These are phyloP conservation scores for Saccopteryx leptura DNA, from an alignment of 2,113 vertebrate species.

Conservation along the genomic window DNA sequence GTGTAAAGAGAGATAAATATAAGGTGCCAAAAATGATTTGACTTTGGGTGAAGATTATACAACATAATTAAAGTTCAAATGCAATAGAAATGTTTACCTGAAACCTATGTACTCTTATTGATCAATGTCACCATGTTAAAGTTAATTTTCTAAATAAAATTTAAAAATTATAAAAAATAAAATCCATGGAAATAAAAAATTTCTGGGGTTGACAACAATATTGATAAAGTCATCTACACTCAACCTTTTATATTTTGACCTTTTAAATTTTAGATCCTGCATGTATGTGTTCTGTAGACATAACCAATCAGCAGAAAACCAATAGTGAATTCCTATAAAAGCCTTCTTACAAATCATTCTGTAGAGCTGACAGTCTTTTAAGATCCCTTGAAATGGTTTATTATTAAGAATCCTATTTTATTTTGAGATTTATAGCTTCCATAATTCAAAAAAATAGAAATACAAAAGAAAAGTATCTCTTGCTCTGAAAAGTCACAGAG, in stretches of 20 bases:
- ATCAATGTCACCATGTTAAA: too few relatives aligned
- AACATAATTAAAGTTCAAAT: too few relatives aligned
- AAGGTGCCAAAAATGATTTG: too few relatives aligned
- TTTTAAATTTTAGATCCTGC: conserved; percentile 25
- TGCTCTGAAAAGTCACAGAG: neutral
- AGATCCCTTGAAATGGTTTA: neutral
- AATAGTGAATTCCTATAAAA: neutral
- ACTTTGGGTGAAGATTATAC: too few relatives aligned
- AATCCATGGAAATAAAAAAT: neutral
- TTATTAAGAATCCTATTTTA: conserved; percentile 3
- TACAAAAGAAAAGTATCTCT: neutral
- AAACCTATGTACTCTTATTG: too few relatives aligned
- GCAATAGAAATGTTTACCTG: too few relatives aligned
- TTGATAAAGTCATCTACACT: neutral
- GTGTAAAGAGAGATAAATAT: too few relatives aligned
- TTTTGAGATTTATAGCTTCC: neutral
- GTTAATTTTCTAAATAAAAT: too few relatives aligned
- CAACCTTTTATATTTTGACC: neutral
- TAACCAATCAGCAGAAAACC: neutral
- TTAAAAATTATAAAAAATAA: too few relatives aligned
- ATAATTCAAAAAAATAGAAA: neutral
- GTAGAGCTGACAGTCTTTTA: neutral
- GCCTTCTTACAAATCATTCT: neutral
- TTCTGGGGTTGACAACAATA: neutral
- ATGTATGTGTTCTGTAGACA: neutral